Percentiles rank a stretch among this genome's conserved stretches.
These are phyloP conservation scores for Athene cunicularia DNA, from an alignment of 2,113 vertebrate species.

Conservation along the genomic window DNA sequence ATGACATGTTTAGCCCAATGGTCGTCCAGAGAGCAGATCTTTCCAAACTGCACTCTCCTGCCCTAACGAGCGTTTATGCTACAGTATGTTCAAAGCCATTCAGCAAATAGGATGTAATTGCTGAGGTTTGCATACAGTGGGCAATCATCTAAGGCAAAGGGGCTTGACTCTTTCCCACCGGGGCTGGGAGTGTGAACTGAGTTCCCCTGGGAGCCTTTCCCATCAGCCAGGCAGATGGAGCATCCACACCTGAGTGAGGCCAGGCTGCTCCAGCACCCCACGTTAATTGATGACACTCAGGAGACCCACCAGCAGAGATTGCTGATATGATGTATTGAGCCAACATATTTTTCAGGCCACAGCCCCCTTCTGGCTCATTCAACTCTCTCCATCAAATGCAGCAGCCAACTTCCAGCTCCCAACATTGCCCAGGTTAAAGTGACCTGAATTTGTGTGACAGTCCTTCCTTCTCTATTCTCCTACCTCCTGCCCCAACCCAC, in stretches of 20 bases:
- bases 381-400: not conserved
- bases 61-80: not conserved
- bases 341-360: not conserved
- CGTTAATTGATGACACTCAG: not conserved
- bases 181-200: not conserved
- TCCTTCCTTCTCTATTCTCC: not conserved
- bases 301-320: not conserved
- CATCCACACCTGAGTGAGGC: not conserved
- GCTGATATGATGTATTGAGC: not conserved
- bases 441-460: not conserved
- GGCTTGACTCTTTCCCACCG: not conserved
- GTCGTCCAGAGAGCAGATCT: not conserved
- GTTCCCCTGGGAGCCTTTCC: not conserved
- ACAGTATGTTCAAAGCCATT: not conserved
- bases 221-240: not conserved
- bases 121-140: not conserved
- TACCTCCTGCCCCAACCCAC: not conserved
- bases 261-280: not conserved
- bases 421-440: not conserved
- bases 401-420: not conserved
- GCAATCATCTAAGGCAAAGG: not conserved
- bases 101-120: not conserved
- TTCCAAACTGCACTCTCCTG: accelerated
- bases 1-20: not conserved
- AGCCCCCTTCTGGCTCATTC: not conserved